Base-by-base conservation (phyloP, 2,113 vertebrate genomes). In the Fregata magnificens region DNA sequence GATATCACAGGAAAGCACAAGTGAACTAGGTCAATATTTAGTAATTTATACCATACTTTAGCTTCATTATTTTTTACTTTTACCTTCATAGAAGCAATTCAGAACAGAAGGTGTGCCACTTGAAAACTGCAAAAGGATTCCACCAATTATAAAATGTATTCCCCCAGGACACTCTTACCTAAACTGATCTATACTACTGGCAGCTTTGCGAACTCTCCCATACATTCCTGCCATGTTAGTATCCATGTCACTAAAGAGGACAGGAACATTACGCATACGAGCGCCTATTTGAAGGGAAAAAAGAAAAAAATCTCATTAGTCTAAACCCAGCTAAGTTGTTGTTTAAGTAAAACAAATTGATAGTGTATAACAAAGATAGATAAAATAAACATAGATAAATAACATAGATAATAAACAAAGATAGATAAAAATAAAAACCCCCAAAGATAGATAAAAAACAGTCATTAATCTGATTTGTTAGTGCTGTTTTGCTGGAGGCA, bases 151-250 rank as follows among this genome's bases (percentile, higher is more conserved):
- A 38, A 50, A 15, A 9, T 0, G 2, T 3, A 7, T 2, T 74
- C 9, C 36, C 56, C 61, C 2, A 18, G 38, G 29, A 36, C 7
- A 10, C 50, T 38, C 97, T 97, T 88, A 99, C 99, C 99, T 99
- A 62, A 99, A 99, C 5, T 99, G 99, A 83, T 99, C 99, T 10
- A 99, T 99, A 10, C 98, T 99, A 66, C 99, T 99, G 58, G 99
- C 99, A 71, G 99, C 99, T 84, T 99, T 99, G 50, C 99, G 99
- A 42, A 99, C 99, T 93, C 97, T 98, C 3, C 99, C 99, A 5
- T 99, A 99, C 97, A 99, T 96, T 13, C 99, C 99, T 5, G 98
- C 98, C 59, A 91, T 59, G 2, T 98, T 97, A 49, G 94, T 79
- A 7, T 99, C 99, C 9, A 92, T 11, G 44, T 99, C 99, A n/a